Conservation (phyloP, 2,113 vertebrate genomes). For the Clinocottus analis region DNA sequence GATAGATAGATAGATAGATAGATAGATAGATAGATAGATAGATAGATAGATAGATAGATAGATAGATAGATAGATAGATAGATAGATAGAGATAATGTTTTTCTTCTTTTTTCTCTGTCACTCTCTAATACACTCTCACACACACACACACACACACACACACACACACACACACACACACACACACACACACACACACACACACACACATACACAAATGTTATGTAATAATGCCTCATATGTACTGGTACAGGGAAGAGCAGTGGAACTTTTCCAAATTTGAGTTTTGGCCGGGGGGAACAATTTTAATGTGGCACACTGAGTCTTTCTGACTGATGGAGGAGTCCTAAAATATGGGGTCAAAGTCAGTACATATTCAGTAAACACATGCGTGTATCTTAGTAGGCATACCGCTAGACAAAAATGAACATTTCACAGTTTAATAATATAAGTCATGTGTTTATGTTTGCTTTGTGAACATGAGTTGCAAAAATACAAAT, state of each 20-base stretch:
- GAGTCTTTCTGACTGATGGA: slow-evolving; percentile 33
- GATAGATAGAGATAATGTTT: too few species aligned
- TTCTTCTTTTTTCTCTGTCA: too few species aligned
- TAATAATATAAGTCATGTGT: not conserved
- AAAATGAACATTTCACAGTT: not conserved
- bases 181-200: not conserved
- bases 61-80: not conserved
- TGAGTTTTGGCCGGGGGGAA: slow-evolving; percentile 29
- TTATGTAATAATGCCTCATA: slow-evolving; percentile 45
- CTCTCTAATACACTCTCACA: not conserved
- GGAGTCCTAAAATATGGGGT: slow-evolving; percentile 23
- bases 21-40: not conserved
- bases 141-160: not conserved
- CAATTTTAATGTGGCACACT: slow-evolving; percentile 48
- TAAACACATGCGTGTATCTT: not conserved
- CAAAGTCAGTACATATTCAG: not conserved
- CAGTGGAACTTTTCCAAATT: slow-evolving; percentile 53
- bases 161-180: not conserved
- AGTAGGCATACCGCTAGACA: not conserved
- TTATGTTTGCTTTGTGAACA: not conserved
- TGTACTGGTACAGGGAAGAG: slow-evolving; percentile 44
- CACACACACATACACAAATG: not conserved
- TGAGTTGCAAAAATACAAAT: not conserved
- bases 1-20: not conserved
- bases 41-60: not conserved